phyloP scores from a whole-genome alignment of 53 echinoderm and acorn worm species.

The Echinometra lucunter region DNA sequence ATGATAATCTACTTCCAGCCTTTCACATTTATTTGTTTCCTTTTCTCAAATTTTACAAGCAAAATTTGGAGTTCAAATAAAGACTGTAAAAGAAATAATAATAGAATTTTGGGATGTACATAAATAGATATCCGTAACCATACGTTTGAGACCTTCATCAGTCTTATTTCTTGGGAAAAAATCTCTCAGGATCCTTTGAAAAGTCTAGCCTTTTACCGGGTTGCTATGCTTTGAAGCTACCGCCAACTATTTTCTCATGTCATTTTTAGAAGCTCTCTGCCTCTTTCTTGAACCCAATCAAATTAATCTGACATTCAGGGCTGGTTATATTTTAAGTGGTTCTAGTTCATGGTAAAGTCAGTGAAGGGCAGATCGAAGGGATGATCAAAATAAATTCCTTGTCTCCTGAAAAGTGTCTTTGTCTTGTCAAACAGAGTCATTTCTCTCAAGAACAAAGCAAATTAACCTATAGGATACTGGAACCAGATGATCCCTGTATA shows the following conservation, averaged over 20 bases:
- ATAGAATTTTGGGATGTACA: too few species aligned
- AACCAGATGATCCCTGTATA: too few species aligned
- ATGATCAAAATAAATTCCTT: constrained; percentile 1
- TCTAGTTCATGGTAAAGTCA: background rate
- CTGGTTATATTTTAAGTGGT: constrained; percentile 39
- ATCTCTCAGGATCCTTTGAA: background rate
- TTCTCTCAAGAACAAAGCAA: background rate
- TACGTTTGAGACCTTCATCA: too few species aligned
- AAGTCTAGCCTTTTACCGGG: background rate
- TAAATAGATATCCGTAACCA: too few species aligned
- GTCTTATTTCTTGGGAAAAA: background rate
- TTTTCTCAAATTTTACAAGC: background rate
- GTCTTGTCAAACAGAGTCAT: background rate
- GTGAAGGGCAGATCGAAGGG: background rate
- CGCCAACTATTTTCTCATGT: constrained; percentile 39
- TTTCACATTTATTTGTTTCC: background rate
- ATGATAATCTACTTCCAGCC: background rate
- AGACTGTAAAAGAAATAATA: background rate
- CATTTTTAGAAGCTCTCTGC: background rate
- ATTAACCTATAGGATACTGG: too few species aligned
- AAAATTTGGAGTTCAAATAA: background rate
- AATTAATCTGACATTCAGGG: constrained; percentile 35
- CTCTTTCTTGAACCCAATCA: constrained; percentile 15
- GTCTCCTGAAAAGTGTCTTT: background rate
- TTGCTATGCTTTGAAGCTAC: background rate